Evolutionary conservation across 2,113 vertebrate genomes (phyloP), one percentile per base, ranked within the genome.

Genomic region (Tamias sibiricus): DNA sequence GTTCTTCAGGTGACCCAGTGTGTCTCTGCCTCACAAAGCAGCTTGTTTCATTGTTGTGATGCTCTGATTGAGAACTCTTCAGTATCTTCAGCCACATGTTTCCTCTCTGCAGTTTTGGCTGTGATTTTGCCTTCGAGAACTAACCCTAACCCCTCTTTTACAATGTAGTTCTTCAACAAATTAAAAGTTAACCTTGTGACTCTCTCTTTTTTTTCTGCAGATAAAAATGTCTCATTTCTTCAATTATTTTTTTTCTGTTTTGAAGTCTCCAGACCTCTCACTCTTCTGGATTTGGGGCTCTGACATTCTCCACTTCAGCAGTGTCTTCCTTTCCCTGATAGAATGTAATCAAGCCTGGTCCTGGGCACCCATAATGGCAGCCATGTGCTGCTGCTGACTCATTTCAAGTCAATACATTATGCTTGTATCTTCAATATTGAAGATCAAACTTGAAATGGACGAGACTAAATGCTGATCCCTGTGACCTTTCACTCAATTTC

Each of bases 141-240:
- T 62, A 87, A 80, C n/a, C 42, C 44, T 62, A 87, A 80, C n/a
- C 37, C 32, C 10, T 71, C 30, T 79, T 84, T 57, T 59, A 62
- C 0, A 79, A 42, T 49, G 69, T 81, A 66, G n/a, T 47, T 95
- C 57, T 85, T 80, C 22, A 75, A 66, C 26, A 11, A 90, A 26
- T 68, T 82, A 66, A 75, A 94, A 92, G 12, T 37, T 85, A 62
- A 6, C 77, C 26, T 80, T 59, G 14, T 92, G 42, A 86, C 26
- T 95, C 37, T 28, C 37, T 68, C 1, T 59, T 93, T 95, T n/a
- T 87, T 83, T 91, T 82, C 30, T 37, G 13, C 35, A 76, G 12
- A 4, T 35, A 77, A 8, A 91, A 86, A 79, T 49, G 4, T 40
- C 76, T 47, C 20, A 71, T 92, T 87, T 94, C 72, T 97, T 92